Conservation (phyloP, 1,140 invertebrate genomes). For the Drosophila tani region DNA sequence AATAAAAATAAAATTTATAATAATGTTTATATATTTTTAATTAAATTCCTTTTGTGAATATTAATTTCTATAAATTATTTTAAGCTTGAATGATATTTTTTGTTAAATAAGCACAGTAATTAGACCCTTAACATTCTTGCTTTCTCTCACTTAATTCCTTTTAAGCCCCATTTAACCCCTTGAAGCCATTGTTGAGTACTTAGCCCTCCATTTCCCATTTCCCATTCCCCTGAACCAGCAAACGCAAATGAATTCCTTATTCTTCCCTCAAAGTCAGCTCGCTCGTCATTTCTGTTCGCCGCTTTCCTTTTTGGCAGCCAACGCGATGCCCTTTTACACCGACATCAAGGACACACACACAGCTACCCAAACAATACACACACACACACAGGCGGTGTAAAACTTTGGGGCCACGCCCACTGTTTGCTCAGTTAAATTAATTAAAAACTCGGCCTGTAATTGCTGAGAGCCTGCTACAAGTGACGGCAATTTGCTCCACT, state of each 20-base stretch:
- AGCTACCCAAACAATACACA: not conserved
- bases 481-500: conserved; percentile 64
- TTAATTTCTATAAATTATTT: not conserved
- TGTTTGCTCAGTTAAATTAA: conserved; percentile 56
- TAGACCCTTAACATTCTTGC: not conserved
- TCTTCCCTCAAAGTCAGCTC: conserved; percentile 1
- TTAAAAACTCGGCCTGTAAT: conserved; percentile 56
- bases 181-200: conserved; percentile 9
- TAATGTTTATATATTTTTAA: not conserved
- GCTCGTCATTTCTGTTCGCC: conserved; percentile 57
- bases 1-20: not conserved
- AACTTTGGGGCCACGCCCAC: conserved; percentile 28
- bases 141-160: not conserved
- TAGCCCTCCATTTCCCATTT: not conserved
- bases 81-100: no score
- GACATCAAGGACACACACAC: conserved; percentile 50
- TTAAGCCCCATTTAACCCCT: conserved; percentile 4
- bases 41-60: no score
- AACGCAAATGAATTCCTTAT: conserved; percentile 8
- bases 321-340: conserved; percentile 60
- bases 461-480: conserved; percentile 70
- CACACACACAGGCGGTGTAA: not conserved
- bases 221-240: not conserved
- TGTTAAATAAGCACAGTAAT: no score
- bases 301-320: conserved; percentile 61